These are phyloP conservation scores for Oeneis ivallda DNA, from an alignment of 2,888 invertebrate species.

Conservation along the genomic window DNA sequence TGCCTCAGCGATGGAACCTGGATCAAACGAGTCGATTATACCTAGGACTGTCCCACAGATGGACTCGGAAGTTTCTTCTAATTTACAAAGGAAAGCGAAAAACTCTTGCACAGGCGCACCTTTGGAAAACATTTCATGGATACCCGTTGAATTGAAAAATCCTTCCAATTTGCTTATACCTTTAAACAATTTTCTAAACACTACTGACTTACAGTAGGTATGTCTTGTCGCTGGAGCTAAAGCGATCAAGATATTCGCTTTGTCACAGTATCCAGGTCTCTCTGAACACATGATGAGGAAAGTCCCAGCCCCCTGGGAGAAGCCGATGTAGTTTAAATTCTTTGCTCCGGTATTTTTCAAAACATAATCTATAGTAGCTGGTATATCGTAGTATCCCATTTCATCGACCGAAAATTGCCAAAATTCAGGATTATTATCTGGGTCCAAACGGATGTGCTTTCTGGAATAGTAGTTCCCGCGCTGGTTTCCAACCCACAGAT, in stretches of 20 bases:
- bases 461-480: conserved; percentile 74
- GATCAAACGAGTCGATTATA: conserved; percentile 53
- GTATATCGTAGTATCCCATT: conserved; percentile 88
- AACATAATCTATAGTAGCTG: conserved; percentile 78
- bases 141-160: conserved; percentile 43
- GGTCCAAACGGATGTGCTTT: conserved; percentile 69
- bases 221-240: conserved; percentile 83
- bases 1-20: conserved; percentile 55
- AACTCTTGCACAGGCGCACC: conserved; percentile 56
- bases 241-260: conserved; percentile 81
- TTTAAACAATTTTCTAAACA: conserved; percentile 44
- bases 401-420: conserved; percentile 84
- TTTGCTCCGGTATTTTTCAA: conserved; percentile 49
- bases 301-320: conserved; percentile 87
- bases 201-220: conserved; percentile 61
- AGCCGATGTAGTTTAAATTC: conserved; percentile 82
- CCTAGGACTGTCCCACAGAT: conserved; percentile 48
- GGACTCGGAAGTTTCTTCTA: conserved; percentile 45
- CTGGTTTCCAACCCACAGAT: conserved; percentile 56
- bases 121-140: conserved; percentile 55
- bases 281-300: conserved; percentile 85
- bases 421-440: conserved; percentile 62
- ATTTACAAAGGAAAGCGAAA: conserved; percentile 56
- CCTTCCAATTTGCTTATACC: conserved; percentile 43
- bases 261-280: conserved; percentile 83